A percentile compares a stretch with the other conserved stretches of the same genome.
phyloP scores from a whole-genome alignment of 2,888 invertebrate genomes.

The Leptinotarsa haldemani region DNA sequence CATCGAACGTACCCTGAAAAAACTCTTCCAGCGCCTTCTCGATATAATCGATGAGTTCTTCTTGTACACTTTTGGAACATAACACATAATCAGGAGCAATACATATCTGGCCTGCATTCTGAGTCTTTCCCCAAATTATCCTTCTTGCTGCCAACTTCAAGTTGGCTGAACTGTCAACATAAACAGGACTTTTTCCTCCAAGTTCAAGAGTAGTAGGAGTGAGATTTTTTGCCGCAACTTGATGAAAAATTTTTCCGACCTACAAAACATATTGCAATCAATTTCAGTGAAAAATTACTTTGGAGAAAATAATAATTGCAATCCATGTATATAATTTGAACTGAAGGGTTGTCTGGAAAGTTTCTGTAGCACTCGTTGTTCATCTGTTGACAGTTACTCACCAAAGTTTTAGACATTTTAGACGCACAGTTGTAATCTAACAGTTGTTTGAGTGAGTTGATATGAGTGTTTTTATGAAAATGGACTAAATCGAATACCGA shows the following conservation, averaged over 20 bases:
- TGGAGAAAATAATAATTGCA: too few relatives aligned
- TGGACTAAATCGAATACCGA: too few relatives aligned
- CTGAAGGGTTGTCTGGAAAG: too few relatives aligned
- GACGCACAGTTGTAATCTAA: too few relatives aligned
- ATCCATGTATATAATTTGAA: too few relatives aligned
- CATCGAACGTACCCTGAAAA: constrained; percentile 74
- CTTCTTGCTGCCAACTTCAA: constrained; percentile 82
- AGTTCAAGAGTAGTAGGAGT: constrained; percentile 83
- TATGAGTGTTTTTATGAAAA: too few relatives aligned
- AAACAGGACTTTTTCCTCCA: constrained; percentile 87
- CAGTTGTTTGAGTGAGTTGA: too few relatives aligned
- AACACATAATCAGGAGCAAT: constrained; percentile 96
- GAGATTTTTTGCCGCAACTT: constrained; percentile 86
- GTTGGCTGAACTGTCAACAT: constrained; percentile 86
- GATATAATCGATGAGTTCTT: constrained; percentile 64
- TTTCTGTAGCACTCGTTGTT: too few relatives aligned
- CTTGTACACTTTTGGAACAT: constrained; percentile 82
- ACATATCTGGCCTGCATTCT: constrained; percentile 95
- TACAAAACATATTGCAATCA: constrained; percentile 11
- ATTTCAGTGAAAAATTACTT: neutral
- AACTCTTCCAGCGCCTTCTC: constrained; percentile 80
- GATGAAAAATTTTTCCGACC: constrained; percentile 90
- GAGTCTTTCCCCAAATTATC: constrained; percentile 94
- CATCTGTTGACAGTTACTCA: too few relatives aligned
- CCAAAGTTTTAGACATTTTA: too few relatives aligned